phyloP scores from a whole-genome alignment of 2,113 vertebrate species.

The Psammodynastes pulverulentus region DNA sequence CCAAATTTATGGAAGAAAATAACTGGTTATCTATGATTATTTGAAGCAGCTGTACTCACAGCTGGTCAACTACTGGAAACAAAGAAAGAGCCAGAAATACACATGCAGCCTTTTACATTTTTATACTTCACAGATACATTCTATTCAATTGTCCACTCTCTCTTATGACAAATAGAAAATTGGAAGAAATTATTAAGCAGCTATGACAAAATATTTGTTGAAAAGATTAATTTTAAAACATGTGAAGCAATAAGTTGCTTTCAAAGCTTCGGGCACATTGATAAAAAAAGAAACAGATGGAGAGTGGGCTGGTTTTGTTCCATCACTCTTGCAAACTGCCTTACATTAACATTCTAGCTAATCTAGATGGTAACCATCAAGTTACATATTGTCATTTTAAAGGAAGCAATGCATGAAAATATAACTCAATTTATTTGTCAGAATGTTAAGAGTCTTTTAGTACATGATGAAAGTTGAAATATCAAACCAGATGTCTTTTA shows the following conservation, averaged over 20 bases:
- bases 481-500: conserved; percentile 13
- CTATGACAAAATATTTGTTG: neutral
- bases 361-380: neutral
- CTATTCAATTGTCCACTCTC: neutral
- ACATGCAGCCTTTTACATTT: neutral
- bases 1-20: neutral
- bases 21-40: neutral
- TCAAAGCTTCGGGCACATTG: neutral
- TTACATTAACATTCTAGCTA: neutral
- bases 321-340: neutral
- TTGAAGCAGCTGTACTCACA: conserved; percentile 13
- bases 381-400: neutral
- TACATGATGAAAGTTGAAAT: conserved; percentile 19
- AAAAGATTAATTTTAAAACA: neutral
- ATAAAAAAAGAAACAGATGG: neutral
- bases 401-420: neutral
- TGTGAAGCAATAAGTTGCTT: neutral
- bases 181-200: neutral
- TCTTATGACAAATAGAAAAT: neutral
- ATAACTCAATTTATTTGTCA: conserved; percentile 6
- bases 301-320: neutral
- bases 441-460: conserved; percentile 17
- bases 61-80: neutral
- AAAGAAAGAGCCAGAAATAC: conserved; percentile 1
- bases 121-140: neutral